Conservation (phyloP, 2,888 invertebrate genomes). For the Ariolimax columbianus region DNA sequence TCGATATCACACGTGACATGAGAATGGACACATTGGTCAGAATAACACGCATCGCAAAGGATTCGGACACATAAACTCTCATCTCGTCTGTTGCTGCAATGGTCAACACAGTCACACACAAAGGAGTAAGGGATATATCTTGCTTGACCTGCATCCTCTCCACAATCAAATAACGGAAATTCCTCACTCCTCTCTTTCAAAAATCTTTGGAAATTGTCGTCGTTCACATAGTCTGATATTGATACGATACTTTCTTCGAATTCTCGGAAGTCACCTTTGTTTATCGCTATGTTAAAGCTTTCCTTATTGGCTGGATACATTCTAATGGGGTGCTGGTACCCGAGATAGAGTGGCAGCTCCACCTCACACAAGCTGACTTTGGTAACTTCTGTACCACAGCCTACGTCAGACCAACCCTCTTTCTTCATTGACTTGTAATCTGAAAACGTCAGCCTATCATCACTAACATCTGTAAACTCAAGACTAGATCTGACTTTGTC, state of each 20-base stretch:
- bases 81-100: conserved; percentile 15
- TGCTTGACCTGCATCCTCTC: not conserved
- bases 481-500: no score
- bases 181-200: not conserved
- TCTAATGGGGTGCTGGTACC: not conserved
- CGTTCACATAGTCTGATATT: not conserved
- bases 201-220: not conserved
- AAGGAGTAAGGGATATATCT: not conserved
- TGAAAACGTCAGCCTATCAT: no score
- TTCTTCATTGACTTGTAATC: no score
- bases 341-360: not conserved
- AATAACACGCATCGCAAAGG: no score
- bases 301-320: not conserved
- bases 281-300: not conserved
- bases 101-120: not conserved
- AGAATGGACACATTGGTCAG: no score
- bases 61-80: not conserved
- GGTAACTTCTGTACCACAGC: not conserved
- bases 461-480: no score
- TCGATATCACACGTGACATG: no score
- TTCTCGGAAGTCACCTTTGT: not conserved
- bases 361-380: not conserved
- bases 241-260: not conserved
- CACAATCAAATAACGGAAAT: not conserved
- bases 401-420: not conserved